A percentile compares a stretch with the other conserved stretches of the same genome.
Conservation (phyloP, 92 coral and sea anemone genomes). For the Phymanthus crucifer region DNA sequence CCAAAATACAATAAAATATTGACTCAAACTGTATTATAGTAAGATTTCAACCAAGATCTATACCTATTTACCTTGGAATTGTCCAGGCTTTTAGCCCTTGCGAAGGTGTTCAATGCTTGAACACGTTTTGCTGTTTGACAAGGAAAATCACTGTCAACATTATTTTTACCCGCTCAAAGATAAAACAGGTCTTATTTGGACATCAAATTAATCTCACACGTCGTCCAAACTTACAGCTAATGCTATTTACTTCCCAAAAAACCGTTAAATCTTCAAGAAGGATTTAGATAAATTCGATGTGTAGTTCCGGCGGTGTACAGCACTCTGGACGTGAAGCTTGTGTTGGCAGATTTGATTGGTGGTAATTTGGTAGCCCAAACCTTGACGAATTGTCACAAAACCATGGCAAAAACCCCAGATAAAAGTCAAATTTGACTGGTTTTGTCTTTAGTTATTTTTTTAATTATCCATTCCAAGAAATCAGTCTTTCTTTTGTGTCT, state of each 20-base stretch:
- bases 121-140: conserved; percentile 14
- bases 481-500: neutral
- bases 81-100: neutral
- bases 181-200: neutral
- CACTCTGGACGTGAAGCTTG: neutral
- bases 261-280: neutral
- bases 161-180: neutral
- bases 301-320: neutral
- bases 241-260: neutral
- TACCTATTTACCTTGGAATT: neutral
- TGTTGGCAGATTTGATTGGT: neutral
- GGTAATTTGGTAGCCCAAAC: neutral
- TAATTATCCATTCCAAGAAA: neutral
- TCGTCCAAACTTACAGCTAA: neutral
- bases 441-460: neutral
- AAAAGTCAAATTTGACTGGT: neutral
- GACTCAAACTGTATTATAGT: neutral
- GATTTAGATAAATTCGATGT: neutral
- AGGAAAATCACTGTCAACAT: conserved; percentile 19
- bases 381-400: neutral
- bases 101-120: conserved; percentile 3
- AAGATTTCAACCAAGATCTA: neutral
- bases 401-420: neutral
- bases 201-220: neutral
- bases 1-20: neutral